Percentiles rank a stretch among this genome's conserved stretches.
phyloP scores from a whole-genome alignment of 1,140 invertebrate genomes.

The Macrostomum lignano region DNA sequence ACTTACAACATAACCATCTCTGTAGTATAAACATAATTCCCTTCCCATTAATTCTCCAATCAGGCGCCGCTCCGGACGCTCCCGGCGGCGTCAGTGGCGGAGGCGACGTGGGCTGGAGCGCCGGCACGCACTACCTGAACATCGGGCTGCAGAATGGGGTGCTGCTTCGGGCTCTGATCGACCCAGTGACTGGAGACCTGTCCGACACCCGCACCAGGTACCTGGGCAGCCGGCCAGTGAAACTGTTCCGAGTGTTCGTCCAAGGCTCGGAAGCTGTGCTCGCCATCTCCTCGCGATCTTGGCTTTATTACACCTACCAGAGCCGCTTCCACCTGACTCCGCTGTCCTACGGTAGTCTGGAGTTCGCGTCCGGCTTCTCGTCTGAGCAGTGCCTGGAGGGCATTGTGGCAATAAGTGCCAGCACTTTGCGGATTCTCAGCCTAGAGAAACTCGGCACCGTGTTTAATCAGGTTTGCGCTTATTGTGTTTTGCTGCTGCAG shows the following conservation, averaged over 20 bases:
- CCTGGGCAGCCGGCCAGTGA: slow-evolving; percentile 68
- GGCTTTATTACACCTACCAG: slow-evolving; percentile 94
- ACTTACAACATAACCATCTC: background rate
- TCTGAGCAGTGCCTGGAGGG: slow-evolving; percentile 97
- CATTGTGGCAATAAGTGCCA: slow-evolving; percentile 90
- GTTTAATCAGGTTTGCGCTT: slow-evolving; percentile 95
- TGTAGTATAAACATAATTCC: background rate
- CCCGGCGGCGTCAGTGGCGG: slow-evolving; percentile 25
- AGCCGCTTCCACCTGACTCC: slow-evolving; percentile 67
- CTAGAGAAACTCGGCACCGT: slow-evolving; percentile 89
- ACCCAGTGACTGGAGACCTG: slow-evolving; percentile 79
- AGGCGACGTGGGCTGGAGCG: slow-evolving; percentile 31
- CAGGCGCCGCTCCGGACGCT: background rate
- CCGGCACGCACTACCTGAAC: slow-evolving; percentile 50
- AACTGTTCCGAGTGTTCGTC: slow-evolving; percentile 72
- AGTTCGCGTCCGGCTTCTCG: slow-evolving; percentile 87
- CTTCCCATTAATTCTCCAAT: background rate
- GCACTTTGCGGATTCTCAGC: slow-evolving; percentile 73
- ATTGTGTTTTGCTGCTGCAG: too few relatives aligned
- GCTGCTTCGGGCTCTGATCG: slow-evolving; percentile 65
- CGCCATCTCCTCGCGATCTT: slow-evolving; percentile 83
- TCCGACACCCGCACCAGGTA: slow-evolving; percentile 85
- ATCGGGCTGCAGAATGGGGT: slow-evolving; percentile 93
- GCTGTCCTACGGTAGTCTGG: slow-evolving; percentile 71
- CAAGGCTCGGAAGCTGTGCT: slow-evolving; percentile 76